Conservation (phyloP, 2,113 vertebrate genomes). For the Sturnira hondurensis region DNA sequence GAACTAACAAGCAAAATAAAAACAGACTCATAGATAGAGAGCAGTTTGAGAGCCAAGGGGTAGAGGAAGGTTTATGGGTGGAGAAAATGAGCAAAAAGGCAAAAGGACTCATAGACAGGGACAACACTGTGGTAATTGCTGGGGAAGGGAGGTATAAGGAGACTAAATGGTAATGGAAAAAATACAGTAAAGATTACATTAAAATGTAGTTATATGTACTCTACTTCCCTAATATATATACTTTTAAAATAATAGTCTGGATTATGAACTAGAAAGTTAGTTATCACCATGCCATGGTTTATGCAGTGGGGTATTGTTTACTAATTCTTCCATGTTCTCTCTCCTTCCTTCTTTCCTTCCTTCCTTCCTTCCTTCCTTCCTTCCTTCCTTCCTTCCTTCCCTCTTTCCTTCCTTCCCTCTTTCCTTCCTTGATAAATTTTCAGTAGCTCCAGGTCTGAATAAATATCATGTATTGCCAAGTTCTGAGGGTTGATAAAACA, state of each 20-base stretch:
- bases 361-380: not conserved
- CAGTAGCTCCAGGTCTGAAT: not conserved
- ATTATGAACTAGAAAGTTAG: not conserved
- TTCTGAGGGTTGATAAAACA: not conserved
- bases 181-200: too few relatives aligned
- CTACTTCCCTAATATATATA: not conserved
- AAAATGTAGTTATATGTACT: not conserved
- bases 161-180: too few relatives aligned
- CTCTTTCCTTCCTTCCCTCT: too few relatives aligned
- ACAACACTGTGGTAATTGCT: too few relatives aligned
- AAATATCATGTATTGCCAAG: not conserved
- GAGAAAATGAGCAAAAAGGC: too few relatives aligned
- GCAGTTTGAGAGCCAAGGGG: too few relatives aligned
- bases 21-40: too few relatives aligned
- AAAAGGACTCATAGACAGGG: too few relatives aligned
- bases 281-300: not conserved
- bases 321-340: not conserved
- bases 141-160: too few relatives aligned
- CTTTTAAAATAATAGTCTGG: not conserved
- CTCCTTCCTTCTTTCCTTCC: too few relatives aligned
- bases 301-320: not conserved
- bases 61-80: too few relatives aligned
- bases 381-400: not conserved
- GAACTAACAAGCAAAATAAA: too few relatives aligned
- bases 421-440: conserved; percentile 9